These are phyloP conservation scores for Pterocles gutturalis DNA, from an alignment of 2,113 vertebrate genomes.

Conservation along the genomic window DNA sequence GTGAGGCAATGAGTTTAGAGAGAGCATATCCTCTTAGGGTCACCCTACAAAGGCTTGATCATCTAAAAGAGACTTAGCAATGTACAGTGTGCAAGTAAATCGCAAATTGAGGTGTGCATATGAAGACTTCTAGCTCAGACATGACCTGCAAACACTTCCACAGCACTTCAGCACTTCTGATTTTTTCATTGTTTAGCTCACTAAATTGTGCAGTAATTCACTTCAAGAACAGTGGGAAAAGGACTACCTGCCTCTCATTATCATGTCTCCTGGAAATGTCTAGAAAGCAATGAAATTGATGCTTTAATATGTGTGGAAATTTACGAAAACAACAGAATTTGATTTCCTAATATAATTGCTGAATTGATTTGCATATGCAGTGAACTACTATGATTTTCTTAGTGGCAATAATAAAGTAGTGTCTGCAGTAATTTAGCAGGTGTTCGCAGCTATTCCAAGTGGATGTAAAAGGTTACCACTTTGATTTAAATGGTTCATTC, in stretches of 20 bases:
- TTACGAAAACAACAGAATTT: conserved; percentile 46
- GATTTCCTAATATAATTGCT: conserved; percentile 35
- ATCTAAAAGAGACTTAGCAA: not conserved
- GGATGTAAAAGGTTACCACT: conserved; percentile 49
- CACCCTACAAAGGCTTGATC: not conserved
- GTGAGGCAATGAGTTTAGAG: not conserved
- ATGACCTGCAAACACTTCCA: not conserved
- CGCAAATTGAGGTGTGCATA: not conserved
- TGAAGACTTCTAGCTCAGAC: not conserved
- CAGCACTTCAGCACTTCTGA: not conserved
- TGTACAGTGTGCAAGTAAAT: not conserved
- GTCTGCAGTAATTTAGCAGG: conserved; percentile 61
- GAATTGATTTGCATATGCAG: conserved; percentile 23
- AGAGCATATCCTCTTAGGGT: not conserved
- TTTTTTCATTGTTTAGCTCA: not conserved
- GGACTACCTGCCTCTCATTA: not conserved
- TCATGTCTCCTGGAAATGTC: conserved; percentile 20
- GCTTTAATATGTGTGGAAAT: conserved; percentile 1
- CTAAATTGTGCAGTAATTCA: not conserved
- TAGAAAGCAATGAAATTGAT: conserved; percentile 26
- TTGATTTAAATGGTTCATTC: conserved; percentile 61
- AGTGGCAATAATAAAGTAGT: conserved; percentile 39
- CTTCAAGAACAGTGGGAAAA: not conserved
- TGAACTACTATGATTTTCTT: conserved; percentile 45
- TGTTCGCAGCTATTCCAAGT: conserved; percentile 36